These are phyloP conservation scores for Himantopus leucocephalus DNA, from an alignment of 2,113 vertebrate genomes.

Conservation along the genomic window DNA sequence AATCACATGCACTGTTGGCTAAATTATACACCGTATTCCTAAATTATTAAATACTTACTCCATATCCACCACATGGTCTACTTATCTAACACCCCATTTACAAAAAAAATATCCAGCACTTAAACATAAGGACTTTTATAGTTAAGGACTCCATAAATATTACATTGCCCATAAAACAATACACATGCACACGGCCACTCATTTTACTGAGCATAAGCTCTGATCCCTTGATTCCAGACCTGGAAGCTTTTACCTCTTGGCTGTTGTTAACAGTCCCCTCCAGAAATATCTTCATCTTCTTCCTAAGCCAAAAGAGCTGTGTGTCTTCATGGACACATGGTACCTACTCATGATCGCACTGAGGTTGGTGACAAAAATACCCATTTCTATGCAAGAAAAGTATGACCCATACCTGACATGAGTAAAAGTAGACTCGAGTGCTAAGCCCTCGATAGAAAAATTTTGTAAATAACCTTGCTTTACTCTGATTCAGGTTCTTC, in stretches of 20 bases:
- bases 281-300: background rate
- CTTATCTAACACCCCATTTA: background rate
- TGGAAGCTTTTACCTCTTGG: background rate
- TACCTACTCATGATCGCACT: background rate
- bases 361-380: background rate
- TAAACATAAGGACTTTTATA: background rate
- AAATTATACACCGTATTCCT: background rate
- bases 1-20: background rate
- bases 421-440: background rate
- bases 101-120: background rate
- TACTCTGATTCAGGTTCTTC: background rate
- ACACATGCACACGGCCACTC: background rate
- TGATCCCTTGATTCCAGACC: background rate
- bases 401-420: background rate
- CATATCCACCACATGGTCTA: background rate
- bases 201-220: background rate
- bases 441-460: background rate
- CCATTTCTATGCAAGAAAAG: background rate
- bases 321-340: background rate
- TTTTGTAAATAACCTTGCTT: constrained; percentile 20
- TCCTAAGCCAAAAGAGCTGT: background rate
- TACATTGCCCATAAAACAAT: background rate
- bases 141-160: background rate
- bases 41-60: background rate
- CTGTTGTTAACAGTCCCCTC: background rate